phyloP scores from a whole-genome alignment of 2,113 vertebrate genomes.

The Anhinga rufa region DNA sequence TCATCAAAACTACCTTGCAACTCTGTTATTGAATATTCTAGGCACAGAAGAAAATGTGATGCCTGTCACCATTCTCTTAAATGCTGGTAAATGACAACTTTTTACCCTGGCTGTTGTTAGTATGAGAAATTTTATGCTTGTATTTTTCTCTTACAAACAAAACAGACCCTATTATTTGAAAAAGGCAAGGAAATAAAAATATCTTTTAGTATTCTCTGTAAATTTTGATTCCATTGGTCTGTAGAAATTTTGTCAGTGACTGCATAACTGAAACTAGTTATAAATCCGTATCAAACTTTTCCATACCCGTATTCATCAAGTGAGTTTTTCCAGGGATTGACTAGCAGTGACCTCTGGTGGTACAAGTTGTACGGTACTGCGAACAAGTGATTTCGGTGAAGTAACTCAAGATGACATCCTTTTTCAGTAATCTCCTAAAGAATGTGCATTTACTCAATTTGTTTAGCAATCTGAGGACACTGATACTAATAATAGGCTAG shows the following conservation, averaged over 20 bases:
- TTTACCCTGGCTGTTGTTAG: not conserved
- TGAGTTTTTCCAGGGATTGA: not conserved
- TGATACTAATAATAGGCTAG: not conserved
- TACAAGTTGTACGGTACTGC: not conserved
- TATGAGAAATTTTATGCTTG: not conserved
- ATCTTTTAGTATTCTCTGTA: not conserved
- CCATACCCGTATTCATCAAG: not conserved
- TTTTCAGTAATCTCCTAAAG: not conserved
- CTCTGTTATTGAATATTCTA: not conserved
- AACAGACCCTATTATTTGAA: not conserved
- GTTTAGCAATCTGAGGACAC: not conserved
- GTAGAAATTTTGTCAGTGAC: not conserved
- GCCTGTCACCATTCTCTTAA: not conserved
- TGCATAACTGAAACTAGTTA: not conserved
- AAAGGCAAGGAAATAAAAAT: not conserved
- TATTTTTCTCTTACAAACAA: not conserved
- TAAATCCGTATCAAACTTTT: not conserved
- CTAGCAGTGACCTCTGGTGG: constrained; percentile 56
- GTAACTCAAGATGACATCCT: not conserved
- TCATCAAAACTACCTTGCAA: not conserved
- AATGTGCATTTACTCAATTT: not conserved
- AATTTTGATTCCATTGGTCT: not conserved
- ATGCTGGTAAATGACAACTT: not conserved
- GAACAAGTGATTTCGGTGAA: not conserved
- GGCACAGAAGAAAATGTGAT: not conserved